Percentiles rank a stretch among this genome's conserved stretches.
Conservation (phyloP, 2,797 vertebrate species). For the Microctenopoma lineatum region DNA sequence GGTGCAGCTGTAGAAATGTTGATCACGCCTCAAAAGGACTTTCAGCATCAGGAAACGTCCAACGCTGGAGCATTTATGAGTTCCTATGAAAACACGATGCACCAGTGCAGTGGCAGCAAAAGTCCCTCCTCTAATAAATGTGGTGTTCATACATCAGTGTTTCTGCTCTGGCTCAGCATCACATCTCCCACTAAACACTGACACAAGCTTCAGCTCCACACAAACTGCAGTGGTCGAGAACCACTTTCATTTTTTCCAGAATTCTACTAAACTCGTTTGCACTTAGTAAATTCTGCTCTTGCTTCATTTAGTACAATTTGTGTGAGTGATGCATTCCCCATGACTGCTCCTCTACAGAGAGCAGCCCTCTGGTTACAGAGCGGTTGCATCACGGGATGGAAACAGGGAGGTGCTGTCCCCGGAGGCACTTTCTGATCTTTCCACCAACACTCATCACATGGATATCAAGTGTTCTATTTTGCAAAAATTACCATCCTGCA, state of each 20-base stretch:
- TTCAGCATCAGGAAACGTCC: too few species aligned
- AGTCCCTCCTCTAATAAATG: constrained; percentile 37
- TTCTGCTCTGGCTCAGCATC: constrained; percentile 1
- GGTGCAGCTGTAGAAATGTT: too few species aligned
- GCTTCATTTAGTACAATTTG: not conserved
- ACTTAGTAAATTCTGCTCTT: not conserved
- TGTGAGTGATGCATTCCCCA: not conserved
- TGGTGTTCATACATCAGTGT: constrained; percentile 29
- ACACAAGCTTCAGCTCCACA: not conserved
- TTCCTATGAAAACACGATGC: not conserved
- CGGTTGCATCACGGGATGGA: constrained; percentile 57
- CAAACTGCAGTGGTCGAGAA: not conserved
- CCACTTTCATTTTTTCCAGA: too few species aligned
- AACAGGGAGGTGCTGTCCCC: constrained; percentile 40
- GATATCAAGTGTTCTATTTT: constrained; percentile 24
- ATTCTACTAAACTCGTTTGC: not conserved
- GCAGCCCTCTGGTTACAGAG: constrained; percentile 42
- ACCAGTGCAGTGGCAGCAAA: constrained; percentile 14
- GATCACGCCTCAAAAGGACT: too few species aligned
- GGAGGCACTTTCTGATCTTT: constrained; percentile 29
- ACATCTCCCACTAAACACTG: not conserved
- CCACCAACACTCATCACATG: constrained; percentile 40
- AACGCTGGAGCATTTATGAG: too few species aligned
- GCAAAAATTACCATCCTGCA: constrained; percentile 19
- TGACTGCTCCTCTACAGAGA: constrained; percentile 37